Conservation (phyloP, 1,140 invertebrate species). For the Brachionus asplanchnoidis region DNA sequence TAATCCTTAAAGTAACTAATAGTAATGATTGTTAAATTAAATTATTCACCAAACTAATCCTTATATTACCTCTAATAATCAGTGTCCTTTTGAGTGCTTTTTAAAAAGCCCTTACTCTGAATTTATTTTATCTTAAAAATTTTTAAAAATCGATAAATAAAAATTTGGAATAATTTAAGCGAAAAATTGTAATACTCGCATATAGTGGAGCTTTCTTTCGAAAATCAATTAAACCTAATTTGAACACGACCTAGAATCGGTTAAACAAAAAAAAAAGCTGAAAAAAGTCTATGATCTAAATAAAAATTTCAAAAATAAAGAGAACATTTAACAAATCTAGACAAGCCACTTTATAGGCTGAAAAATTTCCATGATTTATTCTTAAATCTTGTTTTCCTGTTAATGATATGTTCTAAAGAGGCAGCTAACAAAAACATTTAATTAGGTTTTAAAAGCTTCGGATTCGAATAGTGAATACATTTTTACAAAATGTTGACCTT, state of each 20-base stretch:
- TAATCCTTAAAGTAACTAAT: not conserved
- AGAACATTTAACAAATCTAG: not conserved
- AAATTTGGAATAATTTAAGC: not conserved
- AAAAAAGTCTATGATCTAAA: not conserved
- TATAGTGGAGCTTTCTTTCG: not conserved
- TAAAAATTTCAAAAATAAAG: not conserved
- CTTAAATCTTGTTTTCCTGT: not conserved
- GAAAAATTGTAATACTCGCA: not conserved
- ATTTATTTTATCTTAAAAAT: not conserved
- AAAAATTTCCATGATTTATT: not conserved
- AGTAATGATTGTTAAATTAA: not conserved
- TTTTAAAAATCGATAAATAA: constrained; percentile 15
- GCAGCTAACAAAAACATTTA: not conserved
- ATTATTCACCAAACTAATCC: not conserved
- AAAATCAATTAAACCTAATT: constrained; percentile 26
- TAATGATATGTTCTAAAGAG: not conserved
- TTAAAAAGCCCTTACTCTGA: not conserved
- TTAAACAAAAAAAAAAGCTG: not conserved
- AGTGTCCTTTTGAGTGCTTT: not conserved
- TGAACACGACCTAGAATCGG: constrained; percentile 7
- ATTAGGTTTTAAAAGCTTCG: not conserved
- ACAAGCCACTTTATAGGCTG: not conserved
- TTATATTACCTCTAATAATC: not conserved
- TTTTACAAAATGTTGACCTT: not conserved
- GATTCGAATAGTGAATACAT: not conserved